Conservation (phyloP, 2,888 invertebrate genomes). For the Drosophila quinaria region DNA sequence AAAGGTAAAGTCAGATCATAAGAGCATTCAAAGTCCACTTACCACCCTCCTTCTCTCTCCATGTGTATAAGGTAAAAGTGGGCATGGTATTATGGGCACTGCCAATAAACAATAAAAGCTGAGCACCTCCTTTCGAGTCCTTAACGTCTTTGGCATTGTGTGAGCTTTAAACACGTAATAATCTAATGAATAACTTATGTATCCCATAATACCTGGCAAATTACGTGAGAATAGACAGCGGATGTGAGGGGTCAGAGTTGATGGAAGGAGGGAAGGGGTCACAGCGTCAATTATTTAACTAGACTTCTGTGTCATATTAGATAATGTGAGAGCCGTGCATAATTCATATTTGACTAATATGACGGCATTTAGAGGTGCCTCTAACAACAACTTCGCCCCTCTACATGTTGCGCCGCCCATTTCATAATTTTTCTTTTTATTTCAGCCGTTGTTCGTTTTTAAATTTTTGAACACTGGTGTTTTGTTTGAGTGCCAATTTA, state of each 20-base stretch:
- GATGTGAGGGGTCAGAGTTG: too few species aligned
- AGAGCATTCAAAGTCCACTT: neutral
- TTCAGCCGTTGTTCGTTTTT: slow-evolving; percentile 10
- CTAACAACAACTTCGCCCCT: neutral
- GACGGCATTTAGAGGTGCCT: slow-evolving; percentile 44
- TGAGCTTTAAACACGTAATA: slow-evolving; percentile 78
- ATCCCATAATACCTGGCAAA: slow-evolving; percentile 62
- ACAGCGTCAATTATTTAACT: slow-evolving; percentile 68
- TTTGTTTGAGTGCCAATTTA: slow-evolving; percentile 70
- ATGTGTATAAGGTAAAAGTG: slow-evolving; percentile 6
- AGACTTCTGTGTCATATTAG: slow-evolving; percentile 68
- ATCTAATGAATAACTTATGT: slow-evolving; percentile 74
- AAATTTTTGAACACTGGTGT: slow-evolving; percentile 36
- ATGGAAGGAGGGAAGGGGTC: neutral
- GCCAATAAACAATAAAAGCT: slow-evolving; percentile 74
- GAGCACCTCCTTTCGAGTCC: slow-evolving; percentile 53
- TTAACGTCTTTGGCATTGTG: slow-evolving; percentile 50
- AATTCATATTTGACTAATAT: slow-evolving; percentile 60
- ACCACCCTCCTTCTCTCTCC: too few species aligned
- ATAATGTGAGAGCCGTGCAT: slow-evolving; percentile 60
- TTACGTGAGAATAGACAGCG: slow-evolving; percentile 55
- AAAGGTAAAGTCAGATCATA: slow-evolving; percentile 59
- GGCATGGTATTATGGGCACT: slow-evolving; percentile 40
- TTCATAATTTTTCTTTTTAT: slow-evolving; percentile 21
- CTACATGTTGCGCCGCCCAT: slow-evolving; percentile 33